phyloP scores from a whole-genome alignment of 2,888 invertebrate genomes.

The Linnaemya vulpina region DNA sequence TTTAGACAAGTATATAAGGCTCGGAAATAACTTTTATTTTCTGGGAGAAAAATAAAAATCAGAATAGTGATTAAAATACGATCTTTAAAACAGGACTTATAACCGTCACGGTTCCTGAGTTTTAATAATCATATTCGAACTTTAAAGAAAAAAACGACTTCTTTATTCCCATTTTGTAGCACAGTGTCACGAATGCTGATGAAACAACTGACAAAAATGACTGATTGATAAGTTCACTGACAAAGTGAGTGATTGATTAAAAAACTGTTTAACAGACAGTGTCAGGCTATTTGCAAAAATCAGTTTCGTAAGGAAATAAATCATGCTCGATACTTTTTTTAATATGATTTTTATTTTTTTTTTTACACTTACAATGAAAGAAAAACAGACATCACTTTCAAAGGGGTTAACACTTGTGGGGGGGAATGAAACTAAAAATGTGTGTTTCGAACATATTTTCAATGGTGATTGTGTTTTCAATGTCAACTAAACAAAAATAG shows the following conservation, averaged over 20 bases:
- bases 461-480: conserved; percentile 3
- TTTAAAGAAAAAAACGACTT: too few species aligned
- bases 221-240: conserved; percentile 21
- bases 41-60: too few species aligned
- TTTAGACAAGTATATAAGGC: too few species aligned
- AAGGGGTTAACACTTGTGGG: neutral
- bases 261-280: conserved; percentile 6
- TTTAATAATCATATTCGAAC: too few species aligned
- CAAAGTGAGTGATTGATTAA: conserved; percentile 29
- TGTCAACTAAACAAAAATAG: conserved; percentile 26
- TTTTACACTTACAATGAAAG: neutral
- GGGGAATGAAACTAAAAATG: neutral
- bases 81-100: too few species aligned
- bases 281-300: conserved; percentile 23
- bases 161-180: neutral
- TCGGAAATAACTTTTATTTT: too few species aligned
- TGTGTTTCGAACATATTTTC: neutral
- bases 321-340: conserved; percentile 29
- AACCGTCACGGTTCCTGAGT: too few species aligned
- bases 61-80: too few species aligned
- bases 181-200: conserved; percentile 7
- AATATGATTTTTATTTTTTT: neutral
- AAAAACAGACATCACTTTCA: neutral
- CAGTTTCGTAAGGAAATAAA: conserved; percentile 14
- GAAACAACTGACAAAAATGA: conserved; percentile 31